These are phyloP conservation scores for Salvelinus fontinalis DNA, from an alignment of 2,113 vertebrate genomes.

Conservation along the genomic window DNA sequence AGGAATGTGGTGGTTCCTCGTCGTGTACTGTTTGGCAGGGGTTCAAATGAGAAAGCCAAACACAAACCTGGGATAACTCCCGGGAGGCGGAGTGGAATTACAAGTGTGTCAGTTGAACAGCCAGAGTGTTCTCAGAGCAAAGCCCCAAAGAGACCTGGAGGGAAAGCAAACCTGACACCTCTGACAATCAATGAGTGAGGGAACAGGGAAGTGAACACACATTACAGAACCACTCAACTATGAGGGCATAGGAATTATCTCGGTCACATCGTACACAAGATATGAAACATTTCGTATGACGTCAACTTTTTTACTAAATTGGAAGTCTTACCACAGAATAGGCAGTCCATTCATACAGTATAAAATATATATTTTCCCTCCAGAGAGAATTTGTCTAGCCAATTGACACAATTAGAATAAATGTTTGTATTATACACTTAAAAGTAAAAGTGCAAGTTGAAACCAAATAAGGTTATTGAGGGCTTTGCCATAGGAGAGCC, in stretches of 20 bases:
- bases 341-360: no score
- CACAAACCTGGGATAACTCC: constrained; percentile 24
- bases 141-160: constrained; percentile 44
- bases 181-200: constrained; percentile 16
- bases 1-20: constrained; percentile 33
- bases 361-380: no score
- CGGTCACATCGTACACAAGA: constrained; percentile 21
- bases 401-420: no score
- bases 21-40: constrained; percentile 50
- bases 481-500: no score
- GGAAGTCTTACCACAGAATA: no score
- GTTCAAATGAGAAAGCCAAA: constrained; percentile 53
- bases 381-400: neutral
- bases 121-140: constrained; percentile 34
- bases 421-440: no score
- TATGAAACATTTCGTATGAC: constrained; percentile 43
- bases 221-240: constrained; percentile 3
- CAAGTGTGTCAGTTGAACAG: constrained; percentile 60
- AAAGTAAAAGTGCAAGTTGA: no score
- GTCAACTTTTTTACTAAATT: constrained; percentile 22
- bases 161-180: constrained; percentile 58
- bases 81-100: constrained; percentile 40
- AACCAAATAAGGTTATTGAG: no score
- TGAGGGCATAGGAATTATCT: constrained; percentile 20
- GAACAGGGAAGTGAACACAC: neutral